A percentile compares a stretch with the other conserved stretches of the same genome.
phyloP scores from a whole-genome alignment of 2,797 vertebrate genomes.

The Varecia variegata region DNA sequence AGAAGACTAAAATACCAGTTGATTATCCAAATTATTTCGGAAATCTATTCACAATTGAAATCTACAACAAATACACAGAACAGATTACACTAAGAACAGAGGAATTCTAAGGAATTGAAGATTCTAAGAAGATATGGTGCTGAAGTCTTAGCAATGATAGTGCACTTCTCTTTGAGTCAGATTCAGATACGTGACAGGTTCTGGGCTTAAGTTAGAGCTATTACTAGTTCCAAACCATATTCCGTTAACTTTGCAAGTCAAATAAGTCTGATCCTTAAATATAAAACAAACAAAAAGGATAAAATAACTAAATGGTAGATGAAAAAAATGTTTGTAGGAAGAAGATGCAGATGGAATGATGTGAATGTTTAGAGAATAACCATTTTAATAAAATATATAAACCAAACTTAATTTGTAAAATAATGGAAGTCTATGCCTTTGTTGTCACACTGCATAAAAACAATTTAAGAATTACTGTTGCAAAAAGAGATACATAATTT shows the following conservation, averaged over 20 bases:
- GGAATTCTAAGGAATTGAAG: constrained; percentile 37
- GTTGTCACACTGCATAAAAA: constrained; percentile 76
- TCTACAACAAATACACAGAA: constrained; percentile 22
- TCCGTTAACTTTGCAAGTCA: not conserved
- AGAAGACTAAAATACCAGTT: constrained; percentile 39
- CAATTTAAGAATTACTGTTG: constrained; percentile 75
- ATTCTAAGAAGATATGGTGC: not conserved
- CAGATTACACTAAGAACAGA: not conserved
- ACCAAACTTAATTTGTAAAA: constrained; percentile 58
- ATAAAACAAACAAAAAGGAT: constrained; percentile 41
- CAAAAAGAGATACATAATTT: constrained; percentile 70
- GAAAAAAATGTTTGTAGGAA: constrained; percentile 42
- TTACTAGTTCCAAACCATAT: constrained; percentile 4
- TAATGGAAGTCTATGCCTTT: constrained; percentile 77
- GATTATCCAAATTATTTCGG: constrained; percentile 43
- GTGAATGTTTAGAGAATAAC: constrained; percentile 71
- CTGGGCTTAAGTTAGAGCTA: not conserved
- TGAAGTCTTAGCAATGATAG: not conserved
- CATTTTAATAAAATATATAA: constrained; percentile 66
- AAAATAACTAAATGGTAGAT: constrained; percentile 11
- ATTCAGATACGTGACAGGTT: not conserved
- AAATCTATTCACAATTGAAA: constrained; percentile 38
- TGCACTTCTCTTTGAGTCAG: not conserved
- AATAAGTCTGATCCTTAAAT: constrained; percentile 34
- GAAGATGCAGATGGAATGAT: constrained; percentile 34